phyloP scores from a whole-genome alignment of 2,797 vertebrate genomes.

The Anguilla marmorata region DNA sequence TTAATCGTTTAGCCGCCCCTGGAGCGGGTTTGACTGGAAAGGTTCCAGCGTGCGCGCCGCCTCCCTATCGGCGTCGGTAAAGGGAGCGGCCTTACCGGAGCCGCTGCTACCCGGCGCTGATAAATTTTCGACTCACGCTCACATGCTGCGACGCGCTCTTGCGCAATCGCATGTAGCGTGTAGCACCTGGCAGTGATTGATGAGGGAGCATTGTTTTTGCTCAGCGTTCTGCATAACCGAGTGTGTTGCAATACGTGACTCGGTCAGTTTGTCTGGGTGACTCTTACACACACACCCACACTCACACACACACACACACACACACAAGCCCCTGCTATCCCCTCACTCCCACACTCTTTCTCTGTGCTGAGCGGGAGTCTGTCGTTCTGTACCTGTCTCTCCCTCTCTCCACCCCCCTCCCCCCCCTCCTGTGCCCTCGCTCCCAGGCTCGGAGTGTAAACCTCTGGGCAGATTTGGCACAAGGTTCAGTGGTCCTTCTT shows the following conservation, averaged over 20 bases:
- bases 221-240: background rate
- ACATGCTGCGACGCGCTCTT: conserved; percentile 13
- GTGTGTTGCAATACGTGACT: conserved; percentile 19
- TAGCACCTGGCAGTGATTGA: background rate
- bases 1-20: background rate
- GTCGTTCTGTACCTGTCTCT: conserved; percentile 1
- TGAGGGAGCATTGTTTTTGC: background rate
- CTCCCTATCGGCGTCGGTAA: conserved; percentile 20
- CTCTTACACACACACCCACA: background rate
- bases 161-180: background rate
- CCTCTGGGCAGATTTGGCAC: background rate
- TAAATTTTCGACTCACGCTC: conserved; percentile 30
- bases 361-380: background rate
- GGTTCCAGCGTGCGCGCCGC: conserved; percentile 26
- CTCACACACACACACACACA: too few relatives aligned
- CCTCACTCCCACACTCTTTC: background rate
- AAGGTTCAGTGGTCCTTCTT: background rate
- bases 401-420: background rate
- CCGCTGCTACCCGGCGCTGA: background rate
- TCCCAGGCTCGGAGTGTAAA: background rate
- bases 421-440: background rate
- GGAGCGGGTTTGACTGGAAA: conserved; percentile 23
- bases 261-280: background rate
- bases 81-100: conserved; percentile 23
- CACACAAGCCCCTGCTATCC: background rate